Conservation (phyloP, 1,140 invertebrate genomes). For the Muscidifurax raptorellus region DNA sequence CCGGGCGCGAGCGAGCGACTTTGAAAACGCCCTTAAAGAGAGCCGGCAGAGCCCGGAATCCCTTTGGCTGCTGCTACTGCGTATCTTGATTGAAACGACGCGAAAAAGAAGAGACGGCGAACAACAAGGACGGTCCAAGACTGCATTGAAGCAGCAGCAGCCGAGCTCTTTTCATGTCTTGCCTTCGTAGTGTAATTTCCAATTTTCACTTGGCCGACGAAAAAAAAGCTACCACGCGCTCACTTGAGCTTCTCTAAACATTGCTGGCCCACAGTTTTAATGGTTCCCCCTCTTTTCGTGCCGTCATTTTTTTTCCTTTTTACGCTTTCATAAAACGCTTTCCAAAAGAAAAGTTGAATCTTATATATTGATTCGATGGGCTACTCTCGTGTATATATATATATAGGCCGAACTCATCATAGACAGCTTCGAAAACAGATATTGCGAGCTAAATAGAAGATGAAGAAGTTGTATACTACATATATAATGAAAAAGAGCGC, state of each 20-base stretch:
- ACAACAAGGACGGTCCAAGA: not conserved
- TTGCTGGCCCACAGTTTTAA: not conserved
- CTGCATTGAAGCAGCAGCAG: not conserved
- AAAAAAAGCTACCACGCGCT: not conserved
- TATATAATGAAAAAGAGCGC: not conserved
- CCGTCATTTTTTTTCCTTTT: not conserved
- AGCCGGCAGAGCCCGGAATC: not conserved
- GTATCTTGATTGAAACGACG: slow-evolving; percentile 38
- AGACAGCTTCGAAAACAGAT: slow-evolving; percentile 17
- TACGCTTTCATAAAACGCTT: not conserved
- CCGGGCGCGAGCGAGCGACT: not conserved
- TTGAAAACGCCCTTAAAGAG: slow-evolving; percentile 39
- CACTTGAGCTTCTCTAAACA: slow-evolving; percentile 12
- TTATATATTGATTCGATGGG: no score
- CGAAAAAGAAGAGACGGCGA: not conserved
- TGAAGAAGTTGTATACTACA: not conserved
- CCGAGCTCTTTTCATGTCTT: slow-evolving; percentile 29
- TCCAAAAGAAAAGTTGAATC: not conserved
- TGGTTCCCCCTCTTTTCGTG: no score
- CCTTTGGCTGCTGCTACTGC: slow-evolving; percentile 22
- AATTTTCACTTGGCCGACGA: slow-evolving; percentile 41
- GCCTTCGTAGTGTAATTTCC: slow-evolving; percentile 18
- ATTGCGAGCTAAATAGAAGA: not conserved
- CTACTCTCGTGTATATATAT: no score
- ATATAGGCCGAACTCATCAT: slow-evolving; percentile 5